Base-by-base conservation (phyloP, 2,797 vertebrate genomes). In the Leucoraja ocellata region DNA sequence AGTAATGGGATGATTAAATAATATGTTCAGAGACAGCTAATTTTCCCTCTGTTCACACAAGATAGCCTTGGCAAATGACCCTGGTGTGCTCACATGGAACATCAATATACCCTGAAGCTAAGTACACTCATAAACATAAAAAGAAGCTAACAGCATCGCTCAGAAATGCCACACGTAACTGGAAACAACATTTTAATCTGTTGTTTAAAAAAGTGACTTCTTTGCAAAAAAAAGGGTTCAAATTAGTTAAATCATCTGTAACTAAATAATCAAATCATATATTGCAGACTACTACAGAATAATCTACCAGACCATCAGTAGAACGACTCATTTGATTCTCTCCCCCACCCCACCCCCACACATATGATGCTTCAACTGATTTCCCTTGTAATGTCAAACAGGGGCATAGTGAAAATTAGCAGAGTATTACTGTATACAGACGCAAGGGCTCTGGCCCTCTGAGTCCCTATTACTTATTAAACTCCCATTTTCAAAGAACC, bases 101-200 rank as follows among this genome's bases (percentile, higher is more conserved):
- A 65, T 88, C 84, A 88, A 88, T 88, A 68, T 88, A n/a, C n/a
- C 61, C 84, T 88, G 84, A 63, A 88, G 61, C 61, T 88, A 32
- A 65, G 14, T 54, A 81, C 18, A 81, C 46, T 46, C 36, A 14
- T 63, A 32, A 86, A 58, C 63, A 13, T 32, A 88, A 54, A 65
- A 16, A 32, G 9, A 4, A 65, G n/a, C 4, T 16, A 88, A 54
- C 61, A 63, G n/a, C 58, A 65, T 13, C 6, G n/a, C 63, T 65
- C n/a, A 65, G 4, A 11, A 65, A 32, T 32, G n/a, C n/a, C 16
- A 88, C 61, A n/a, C 6, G n/a, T 65, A 32, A 65, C 61, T 28
- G 18, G n/a, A 32, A 65, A 68, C 68, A 54, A 14, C 28, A 2
- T 32, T 68, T 88, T 58, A 32, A 63, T 88, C 63, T 68, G 84